phyloP scores from a whole-genome alignment of 2,888 invertebrate species.

The Spodoptera exigua region DNA sequence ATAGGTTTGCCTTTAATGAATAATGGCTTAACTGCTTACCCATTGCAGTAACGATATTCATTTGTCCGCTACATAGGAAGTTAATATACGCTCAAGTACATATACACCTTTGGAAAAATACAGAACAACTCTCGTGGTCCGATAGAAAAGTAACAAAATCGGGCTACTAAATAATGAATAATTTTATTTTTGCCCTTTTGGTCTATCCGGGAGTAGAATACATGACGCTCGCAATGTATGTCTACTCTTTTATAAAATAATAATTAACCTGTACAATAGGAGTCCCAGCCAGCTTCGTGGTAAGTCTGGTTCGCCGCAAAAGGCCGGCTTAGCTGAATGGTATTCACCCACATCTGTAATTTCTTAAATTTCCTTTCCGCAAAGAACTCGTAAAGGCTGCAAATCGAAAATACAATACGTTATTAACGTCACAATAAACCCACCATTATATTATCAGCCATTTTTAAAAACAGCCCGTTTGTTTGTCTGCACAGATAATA shows the following conservation, averaged over 20 bases:
- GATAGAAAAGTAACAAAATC: no score
- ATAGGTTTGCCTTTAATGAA: no score
- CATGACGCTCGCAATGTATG: no score
- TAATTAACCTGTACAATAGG: conserved; percentile 90
- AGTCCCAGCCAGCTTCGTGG: conserved; percentile 96
- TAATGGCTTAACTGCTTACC: no score
- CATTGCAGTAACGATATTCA: no score
- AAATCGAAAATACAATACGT: conserved; percentile 30
- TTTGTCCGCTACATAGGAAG: no score
- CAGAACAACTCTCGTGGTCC: no score
- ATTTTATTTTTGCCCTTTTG: no score
- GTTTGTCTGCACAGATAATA: conserved; percentile 28
- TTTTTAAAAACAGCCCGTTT: conserved; percentile 20
- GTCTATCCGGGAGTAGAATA: no score
- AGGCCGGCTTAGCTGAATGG: conserved; percentile 70
- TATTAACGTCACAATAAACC: conserved; percentile 17
- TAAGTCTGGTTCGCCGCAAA: conserved; percentile 78
- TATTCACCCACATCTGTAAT: conserved; percentile 71
- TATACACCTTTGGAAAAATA: no score
- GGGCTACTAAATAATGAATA: no score
- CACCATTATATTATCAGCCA: conserved; percentile 17
- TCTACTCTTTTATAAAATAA: background rate
- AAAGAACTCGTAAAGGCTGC: conserved; percentile 90
- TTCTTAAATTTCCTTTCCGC: conserved; percentile 82
- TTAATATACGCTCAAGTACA: no score